Percentiles rank a stretch among this genome's conserved stretches.
These are phyloP conservation scores for Phaethornis superciliosus DNA, from an alignment of 2,113 vertebrate genomes.

Conservation along the genomic window DNA sequence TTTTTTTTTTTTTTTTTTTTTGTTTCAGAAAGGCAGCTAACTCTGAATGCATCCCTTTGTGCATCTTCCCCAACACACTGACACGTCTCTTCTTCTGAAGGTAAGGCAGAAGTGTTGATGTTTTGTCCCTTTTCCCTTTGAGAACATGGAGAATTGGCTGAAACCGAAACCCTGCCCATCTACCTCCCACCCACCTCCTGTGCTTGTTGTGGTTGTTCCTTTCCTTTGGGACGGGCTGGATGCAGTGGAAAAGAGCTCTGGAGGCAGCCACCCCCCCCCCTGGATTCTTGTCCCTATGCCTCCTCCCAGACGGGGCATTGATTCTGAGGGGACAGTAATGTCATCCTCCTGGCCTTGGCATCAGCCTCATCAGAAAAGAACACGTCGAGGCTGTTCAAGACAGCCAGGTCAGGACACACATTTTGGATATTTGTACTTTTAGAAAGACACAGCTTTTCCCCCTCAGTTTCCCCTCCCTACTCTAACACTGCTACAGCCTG, in stretches of 20 bases:
- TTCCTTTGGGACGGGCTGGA: neutral
- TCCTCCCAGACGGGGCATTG: neutral
- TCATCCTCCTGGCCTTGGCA: rapidly evolving
- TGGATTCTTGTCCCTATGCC: neutral
- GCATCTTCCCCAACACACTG: conserved; percentile 45
- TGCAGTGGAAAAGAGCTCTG: neutral
- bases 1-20: conserved; percentile 65
- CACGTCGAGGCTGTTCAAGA: neutral
- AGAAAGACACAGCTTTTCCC: neutral
- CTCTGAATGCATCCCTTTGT: conserved; percentile 76
- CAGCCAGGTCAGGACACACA: neutral
- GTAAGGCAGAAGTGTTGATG: conserved; percentile 26
- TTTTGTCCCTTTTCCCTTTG: neutral
- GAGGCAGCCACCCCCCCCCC: neutral
- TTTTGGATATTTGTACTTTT: neutral
- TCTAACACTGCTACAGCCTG: neutral
- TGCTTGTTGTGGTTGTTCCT: too few species aligned
- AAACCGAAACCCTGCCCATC: neutral
- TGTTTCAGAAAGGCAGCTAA: conserved; percentile 84
- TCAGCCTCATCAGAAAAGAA: neutral
- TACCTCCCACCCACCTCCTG: neutral
- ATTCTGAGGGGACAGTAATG: neutral
- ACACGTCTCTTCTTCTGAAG: conserved; percentile 55
- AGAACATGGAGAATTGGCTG: neutral
- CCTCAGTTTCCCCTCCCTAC: neutral